Base-by-base conservation (phyloP, 2,113 vertebrate species). In the Pampusana beccarii region DNA sequence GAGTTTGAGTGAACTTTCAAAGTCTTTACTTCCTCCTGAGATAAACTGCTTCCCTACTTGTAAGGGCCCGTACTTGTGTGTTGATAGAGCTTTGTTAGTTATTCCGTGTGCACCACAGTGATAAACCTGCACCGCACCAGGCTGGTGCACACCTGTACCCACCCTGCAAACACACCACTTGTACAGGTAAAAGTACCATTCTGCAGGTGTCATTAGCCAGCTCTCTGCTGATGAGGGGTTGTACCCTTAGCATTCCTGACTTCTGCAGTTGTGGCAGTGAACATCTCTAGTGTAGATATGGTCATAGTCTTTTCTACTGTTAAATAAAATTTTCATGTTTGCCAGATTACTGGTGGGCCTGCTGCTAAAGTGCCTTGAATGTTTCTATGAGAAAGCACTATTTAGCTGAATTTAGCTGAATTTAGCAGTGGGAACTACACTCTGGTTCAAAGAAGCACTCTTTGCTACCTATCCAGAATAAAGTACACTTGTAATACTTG, bases 221-320 rank as follows among this genome's bases (percentile, higher is more conserved):
- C 78, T 16, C 51, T 56, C 50, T 88, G 5, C 13, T 57, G 29
- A 5, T 57, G 0, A 9, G 34, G 40, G 48, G 2, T 20, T 48
- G 28, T 46, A 54, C 40, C 66, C 50, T 80, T 51, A 20, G 64
- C 0, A 0, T 46, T 70, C 36, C 33, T 31, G 51, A 16, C 25
- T 65, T 36, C 18, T 53, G 66, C n/a, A 58, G 0, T 26, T 44
- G 28, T 70, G 74, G 29, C n/a, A 54, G 66, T 23, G 40, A 80
- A 24, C 21, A 26, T 54, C 36, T 61, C 26, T 80, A 83, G 82
- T 29, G 23, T 16, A 56, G 78, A 25, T 62, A 8, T 1, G 9
- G 67, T 64, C 16, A 5, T 13, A 31, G 57, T 29, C n/a, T 53
- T 64, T 28, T 31, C 62, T 91, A 19, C 36, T 58, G 17, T 1